Percentiles rank a stretch among this genome's conserved stretches.
These are phyloP conservation scores for Eupsilia transversa DNA, from an alignment of 2,888 invertebrate species.

Conservation along the genomic window DNA sequence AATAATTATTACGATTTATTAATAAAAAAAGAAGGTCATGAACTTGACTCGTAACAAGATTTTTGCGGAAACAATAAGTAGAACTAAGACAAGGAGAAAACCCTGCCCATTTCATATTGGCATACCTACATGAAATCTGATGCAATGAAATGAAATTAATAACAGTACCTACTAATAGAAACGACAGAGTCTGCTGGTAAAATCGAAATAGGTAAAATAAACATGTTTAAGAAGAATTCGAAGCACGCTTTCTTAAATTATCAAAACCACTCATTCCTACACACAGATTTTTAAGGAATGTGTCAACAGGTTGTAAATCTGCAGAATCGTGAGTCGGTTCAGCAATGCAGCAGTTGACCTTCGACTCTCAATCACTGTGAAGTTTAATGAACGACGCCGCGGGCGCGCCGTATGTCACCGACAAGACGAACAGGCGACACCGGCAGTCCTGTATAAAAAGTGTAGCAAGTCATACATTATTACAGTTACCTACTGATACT, in stretches of 20 bases:
- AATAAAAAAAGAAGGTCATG: not conserved
- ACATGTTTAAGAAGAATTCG: slow-evolving; percentile 8
- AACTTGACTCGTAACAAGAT: slow-evolving; percentile 15
- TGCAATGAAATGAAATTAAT: no score
- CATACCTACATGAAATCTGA: slow-evolving; percentile 1
- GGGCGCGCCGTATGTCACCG: slow-evolving; percentile 41
- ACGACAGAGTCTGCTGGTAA: not conserved
- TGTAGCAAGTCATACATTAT: slow-evolving; percentile 68
- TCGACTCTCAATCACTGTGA: slow-evolving; percentile 59
- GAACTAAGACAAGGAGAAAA: slow-evolving; percentile 25
- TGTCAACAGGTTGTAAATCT: slow-evolving; percentile 31
- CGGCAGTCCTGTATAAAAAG: slow-evolving; percentile 79
- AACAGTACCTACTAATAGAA: not conserved
- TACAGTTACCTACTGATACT: slow-evolving; percentile 78
- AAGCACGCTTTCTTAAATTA: not conserved
- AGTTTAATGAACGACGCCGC: slow-evolving; percentile 17
- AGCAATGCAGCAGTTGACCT: slow-evolving; percentile 49
- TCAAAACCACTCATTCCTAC: slow-evolving; percentile 7
- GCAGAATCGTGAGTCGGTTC: slow-evolving; percentile 16
- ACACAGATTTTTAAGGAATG: slow-evolving; percentile 19
- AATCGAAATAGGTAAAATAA: not conserved
- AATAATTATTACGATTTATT: not conserved
- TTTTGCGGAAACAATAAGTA: slow-evolving; percentile 18
- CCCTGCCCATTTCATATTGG: not conserved
- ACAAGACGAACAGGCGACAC: slow-evolving; percentile 63